Conservation (phyloP, 2,797 vertebrate species). For the Leuciscus waleckii region DNA sequence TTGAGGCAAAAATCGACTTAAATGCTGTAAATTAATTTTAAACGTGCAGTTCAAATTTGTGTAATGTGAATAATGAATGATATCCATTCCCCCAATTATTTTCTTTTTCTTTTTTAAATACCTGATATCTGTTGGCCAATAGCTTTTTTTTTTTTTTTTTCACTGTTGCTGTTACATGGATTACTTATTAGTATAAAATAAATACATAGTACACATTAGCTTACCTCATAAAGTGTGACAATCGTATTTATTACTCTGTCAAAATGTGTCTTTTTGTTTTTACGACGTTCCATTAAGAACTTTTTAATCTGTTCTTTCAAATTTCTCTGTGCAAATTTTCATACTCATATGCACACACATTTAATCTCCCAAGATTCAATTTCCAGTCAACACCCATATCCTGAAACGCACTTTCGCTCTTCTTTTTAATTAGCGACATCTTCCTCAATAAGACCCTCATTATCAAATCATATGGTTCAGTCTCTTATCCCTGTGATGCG, state of each 20-base stretch:
- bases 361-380: neutral
- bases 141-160: neutral
- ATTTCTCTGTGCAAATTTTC: no score
- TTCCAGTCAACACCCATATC: neutral
- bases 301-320: no score
- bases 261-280: neutral
- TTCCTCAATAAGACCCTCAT: neutral
- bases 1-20: neutral
- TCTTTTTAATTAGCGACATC: neutral
- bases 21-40: neutral
- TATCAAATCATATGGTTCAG: conserved; percentile 51
- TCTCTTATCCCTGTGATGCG: conserved; percentile 29
- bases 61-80: neutral
- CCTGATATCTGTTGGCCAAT: neutral
- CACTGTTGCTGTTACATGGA: neutral
- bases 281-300: neutral
- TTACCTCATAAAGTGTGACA: neutral
- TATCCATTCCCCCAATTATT: neutral
- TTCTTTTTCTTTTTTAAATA: neutral
- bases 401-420: neutral
- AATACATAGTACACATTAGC: no score
- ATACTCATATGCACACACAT: no score
- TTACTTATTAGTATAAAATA: neutral
- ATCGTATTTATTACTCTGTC: neutral
- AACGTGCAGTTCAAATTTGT: neutral